Conservation (phyloP, 2,888 invertebrate genomes). For the Pelosia muscerda region DNA sequence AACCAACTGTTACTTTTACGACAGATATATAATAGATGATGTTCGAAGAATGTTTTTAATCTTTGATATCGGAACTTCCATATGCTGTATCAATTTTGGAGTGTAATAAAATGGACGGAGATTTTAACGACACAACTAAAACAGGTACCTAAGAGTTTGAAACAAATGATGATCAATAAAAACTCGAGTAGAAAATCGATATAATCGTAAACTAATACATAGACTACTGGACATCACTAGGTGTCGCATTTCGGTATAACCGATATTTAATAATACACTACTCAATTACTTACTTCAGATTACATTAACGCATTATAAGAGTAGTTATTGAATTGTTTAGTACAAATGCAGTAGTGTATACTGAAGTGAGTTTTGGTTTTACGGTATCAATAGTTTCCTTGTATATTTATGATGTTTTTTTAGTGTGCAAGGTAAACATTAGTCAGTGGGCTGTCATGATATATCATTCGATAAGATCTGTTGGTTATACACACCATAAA, state of each 20-base stretch:
- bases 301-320: slow-evolving; percentile 30
- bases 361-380: slow-evolving; percentile 24
- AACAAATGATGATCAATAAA: slow-evolving; percentile 51
- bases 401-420: slow-evolving; percentile 41
- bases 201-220: slow-evolving; percentile 46
- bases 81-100: slow-evolving; percentile 29
- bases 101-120: slow-evolving; percentile 37
- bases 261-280: slow-evolving; percentile 15
- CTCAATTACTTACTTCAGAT: neutral
- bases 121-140: slow-evolving; percentile 48
- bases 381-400: slow-evolving; percentile 18
- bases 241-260: slow-evolving; percentile 42
- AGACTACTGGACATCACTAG: slow-evolving; percentile 54
- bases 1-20: slow-evolving; percentile 32
- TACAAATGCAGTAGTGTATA: slow-evolving; percentile 26
- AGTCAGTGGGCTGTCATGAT: slow-evolving; percentile 59
- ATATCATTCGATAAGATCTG: slow-evolving; percentile 64
- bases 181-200: slow-evolving; percentile 43
- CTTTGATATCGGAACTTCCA: slow-evolving; percentile 37
- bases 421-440: slow-evolving; percentile 52
- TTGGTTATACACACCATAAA: slow-evolving; percentile 45
- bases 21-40: slow-evolving; percentile 34
- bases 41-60: slow-evolving; percentile 40
- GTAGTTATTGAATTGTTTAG: neutral
- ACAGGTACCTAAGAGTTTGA: slow-evolving; percentile 43